Percentiles rank a stretch among this genome's conserved stretches.
Conservation (phyloP, 2,113 vertebrate genomes). For the Glaucomys volans region DNA sequence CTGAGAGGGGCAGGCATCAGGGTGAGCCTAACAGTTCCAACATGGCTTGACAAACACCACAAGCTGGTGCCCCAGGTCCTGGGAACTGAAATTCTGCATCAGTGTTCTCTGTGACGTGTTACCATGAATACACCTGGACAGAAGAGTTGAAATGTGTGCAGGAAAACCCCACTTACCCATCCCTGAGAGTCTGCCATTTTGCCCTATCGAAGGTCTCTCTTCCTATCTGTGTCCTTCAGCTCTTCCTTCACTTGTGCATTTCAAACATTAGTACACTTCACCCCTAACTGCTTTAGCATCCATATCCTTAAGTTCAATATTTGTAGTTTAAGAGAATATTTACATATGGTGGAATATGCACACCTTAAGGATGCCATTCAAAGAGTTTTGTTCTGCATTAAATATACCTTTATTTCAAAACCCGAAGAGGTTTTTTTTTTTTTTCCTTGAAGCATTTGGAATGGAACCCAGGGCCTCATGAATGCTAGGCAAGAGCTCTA, state of each 20-base stretch:
- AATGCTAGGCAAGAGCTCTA: neutral
- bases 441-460: no score
- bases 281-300: no score
- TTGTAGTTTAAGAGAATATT: neutral
- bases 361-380: no score
- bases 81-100: neutral
- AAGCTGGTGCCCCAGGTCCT: neutral
- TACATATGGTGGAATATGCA: neutral
- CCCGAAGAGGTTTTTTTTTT: no score
- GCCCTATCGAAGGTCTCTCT: no score
- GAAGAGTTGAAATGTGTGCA: neutral
- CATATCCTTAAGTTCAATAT: neutral
- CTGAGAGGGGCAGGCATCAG: neutral
- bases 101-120: neutral
- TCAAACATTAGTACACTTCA: neutral
- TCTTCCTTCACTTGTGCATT: neutral
- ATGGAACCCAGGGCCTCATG: neutral
- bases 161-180: neutral
- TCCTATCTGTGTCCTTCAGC: neutral
- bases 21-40: no score
- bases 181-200: no score
- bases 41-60: no score
- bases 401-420: neutral
- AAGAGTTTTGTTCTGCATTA: neutral
- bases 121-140: neutral